phyloP scores from a whole-genome alignment of 2,888 invertebrate genomes.

The Actias luna region DNA sequence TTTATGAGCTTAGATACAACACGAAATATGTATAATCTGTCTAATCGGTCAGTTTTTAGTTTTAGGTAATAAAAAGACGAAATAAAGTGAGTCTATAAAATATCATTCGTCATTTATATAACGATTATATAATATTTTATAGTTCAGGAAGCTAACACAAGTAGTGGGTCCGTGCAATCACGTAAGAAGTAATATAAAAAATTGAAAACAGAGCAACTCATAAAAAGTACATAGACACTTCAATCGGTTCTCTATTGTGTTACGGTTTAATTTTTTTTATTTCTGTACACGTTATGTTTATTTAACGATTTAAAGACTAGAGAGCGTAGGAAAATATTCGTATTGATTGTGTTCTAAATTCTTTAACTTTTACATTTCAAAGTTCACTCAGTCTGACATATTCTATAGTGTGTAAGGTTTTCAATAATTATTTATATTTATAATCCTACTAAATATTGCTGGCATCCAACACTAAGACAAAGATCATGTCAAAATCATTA shows the following conservation, averaged over 20 bases:
- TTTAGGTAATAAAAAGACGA: not conserved
- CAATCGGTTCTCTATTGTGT: not conserved
- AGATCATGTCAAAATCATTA: no score
- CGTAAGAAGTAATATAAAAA: slow-evolving; percentile 28
- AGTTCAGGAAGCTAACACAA: slow-evolving; percentile 20
- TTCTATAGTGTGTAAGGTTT: not conserved
- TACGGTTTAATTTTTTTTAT: slow-evolving; percentile 10
- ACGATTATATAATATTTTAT: slow-evolving; percentile 4
- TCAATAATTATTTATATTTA: not conserved
- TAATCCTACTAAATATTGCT: not conserved
- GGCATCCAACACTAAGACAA: not conserved
- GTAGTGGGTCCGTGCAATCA: slow-evolving; percentile 25
- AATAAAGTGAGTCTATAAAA: not conserved
- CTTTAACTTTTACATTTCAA: not conserved
- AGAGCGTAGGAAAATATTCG: not conserved
- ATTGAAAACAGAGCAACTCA: slow-evolving; percentile 30
- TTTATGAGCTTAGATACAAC: not conserved
- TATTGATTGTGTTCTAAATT: not conserved
- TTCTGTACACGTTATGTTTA: not conserved
- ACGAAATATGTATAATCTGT: not conserved
- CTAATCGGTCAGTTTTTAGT: not conserved
- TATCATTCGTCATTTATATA: slow-evolving; percentile 6
- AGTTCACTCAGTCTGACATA: not conserved
- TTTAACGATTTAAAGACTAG: not conserved
- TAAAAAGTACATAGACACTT: slow-evolving; percentile 22